Conservation (phyloP, 2,113 vertebrate genomes). For the Mustelus asterias region DNA sequence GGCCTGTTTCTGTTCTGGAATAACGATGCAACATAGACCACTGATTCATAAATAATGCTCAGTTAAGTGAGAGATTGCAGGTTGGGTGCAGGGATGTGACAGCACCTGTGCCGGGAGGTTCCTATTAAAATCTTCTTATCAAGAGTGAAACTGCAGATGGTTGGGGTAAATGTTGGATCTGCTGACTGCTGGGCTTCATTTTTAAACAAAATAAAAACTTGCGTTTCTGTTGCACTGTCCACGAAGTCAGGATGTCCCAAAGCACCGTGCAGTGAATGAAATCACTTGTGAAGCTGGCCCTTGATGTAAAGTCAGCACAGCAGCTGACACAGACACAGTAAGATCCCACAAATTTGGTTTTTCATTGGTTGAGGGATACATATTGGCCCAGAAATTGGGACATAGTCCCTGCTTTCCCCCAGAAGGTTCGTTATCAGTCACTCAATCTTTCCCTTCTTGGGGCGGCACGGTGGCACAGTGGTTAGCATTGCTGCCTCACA, state of each 20-base stretch:
- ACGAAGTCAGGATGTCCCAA: background rate
- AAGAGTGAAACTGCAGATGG: constrained; percentile 12
- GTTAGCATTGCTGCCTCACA: no score
- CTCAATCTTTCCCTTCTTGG: background rate
- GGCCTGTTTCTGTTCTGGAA: background rate
- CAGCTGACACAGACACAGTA: background rate
- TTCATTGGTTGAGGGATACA: background rate
- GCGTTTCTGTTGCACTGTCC: background rate
- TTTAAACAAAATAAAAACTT: background rate
- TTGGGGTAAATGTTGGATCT: background rate
- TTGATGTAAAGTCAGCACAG: background rate
- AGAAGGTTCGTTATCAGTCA: background rate
- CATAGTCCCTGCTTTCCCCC: background rate
- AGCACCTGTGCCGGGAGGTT: background rate
- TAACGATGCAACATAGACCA: background rate
- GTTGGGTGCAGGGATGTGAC: background rate
- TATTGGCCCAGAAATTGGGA: background rate
- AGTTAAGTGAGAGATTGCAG: background rate
- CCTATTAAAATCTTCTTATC: background rate
- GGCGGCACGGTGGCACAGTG: no score
- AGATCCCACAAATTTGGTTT: background rate
- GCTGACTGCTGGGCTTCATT: background rate
- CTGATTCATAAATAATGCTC: background rate
- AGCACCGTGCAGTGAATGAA: background rate
- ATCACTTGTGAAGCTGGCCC: background rate